Percentiles rank a stretch among this genome's conserved stretches.
Evolutionary conservation across 2,113 vertebrate species (phyloP).

Genomic region (Columba livia): DNA sequence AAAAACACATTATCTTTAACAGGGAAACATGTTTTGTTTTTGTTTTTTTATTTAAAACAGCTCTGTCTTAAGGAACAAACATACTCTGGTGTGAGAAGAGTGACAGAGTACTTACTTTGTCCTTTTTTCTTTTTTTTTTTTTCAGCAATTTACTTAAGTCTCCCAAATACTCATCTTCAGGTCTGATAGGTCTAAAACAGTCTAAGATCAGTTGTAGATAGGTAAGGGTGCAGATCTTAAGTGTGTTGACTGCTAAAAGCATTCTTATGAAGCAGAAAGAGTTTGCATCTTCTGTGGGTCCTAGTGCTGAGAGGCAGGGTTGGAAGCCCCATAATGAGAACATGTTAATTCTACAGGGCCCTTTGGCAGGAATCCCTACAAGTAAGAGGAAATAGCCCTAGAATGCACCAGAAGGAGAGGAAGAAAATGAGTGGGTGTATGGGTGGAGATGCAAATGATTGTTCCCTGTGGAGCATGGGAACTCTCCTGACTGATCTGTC

Average conservation of each 20-base stretch:
- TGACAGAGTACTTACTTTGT: background rate
- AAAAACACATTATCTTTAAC: background rate
- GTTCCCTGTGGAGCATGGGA: background rate
- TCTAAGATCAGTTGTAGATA: background rate
- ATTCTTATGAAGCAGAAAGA: background rate
- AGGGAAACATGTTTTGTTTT: background rate
- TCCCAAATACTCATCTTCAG: background rate
- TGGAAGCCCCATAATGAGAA: background rate
- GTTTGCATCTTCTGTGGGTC: fast-evolving
- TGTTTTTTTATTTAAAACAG: background rate
- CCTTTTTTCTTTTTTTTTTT: background rate
- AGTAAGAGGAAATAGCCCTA: background rate
- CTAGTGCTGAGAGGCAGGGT: background rate
- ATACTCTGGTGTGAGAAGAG: background rate
- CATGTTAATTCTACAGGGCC: background rate
- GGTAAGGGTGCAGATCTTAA: background rate
- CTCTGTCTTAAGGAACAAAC: background rate
- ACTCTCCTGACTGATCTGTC: background rate
- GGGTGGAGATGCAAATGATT: background rate
- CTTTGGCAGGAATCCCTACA: background rate
- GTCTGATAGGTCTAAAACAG: background rate
- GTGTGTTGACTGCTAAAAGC: background rate
- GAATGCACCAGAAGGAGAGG: background rate
- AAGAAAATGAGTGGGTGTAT: background rate
- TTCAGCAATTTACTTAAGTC: background rate